Conservation (phyloP, 1,140 invertebrate genomes). For the Planococcus citri region DNA sequence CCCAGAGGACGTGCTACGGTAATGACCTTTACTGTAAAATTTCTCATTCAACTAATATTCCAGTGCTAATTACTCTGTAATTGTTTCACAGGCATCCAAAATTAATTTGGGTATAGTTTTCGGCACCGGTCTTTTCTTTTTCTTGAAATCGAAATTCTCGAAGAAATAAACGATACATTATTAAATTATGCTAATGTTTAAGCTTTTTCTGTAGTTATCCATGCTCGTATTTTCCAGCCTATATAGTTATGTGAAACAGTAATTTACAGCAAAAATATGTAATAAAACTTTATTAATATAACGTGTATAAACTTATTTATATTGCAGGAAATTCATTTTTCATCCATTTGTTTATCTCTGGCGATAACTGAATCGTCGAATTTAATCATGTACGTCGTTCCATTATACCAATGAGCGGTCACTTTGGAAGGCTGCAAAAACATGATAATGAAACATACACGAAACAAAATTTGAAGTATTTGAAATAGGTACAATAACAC, state of each 20-base stretch:
- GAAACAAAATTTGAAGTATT: background rate
- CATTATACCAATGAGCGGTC: conserved; percentile 97
- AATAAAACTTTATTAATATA: too few species aligned
- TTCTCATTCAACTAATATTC: background rate
- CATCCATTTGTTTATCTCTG: conserved; percentile 84
- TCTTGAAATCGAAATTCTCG: background rate
- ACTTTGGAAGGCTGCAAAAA: conserved; percentile 81
- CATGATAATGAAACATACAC: background rate
- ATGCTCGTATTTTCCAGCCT: too few species aligned
- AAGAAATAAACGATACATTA: background rate
- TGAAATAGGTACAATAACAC: conserved; percentile 37
- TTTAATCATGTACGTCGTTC: conserved; percentile 97
- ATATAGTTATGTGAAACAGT: too few species aligned
- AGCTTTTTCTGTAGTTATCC: too few species aligned
- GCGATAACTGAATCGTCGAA: conserved; percentile 90
- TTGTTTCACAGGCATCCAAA: background rate
- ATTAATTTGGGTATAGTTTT: background rate
- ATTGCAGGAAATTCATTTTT: conserved; percentile 43
- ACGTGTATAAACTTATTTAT: too few species aligned
- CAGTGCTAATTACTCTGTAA: background rate
- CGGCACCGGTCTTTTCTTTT: background rate
- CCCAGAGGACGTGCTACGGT: conserved; percentile 22
- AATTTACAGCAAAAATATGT: too few species aligned
- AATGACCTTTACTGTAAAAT: background rate
- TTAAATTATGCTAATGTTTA: too few species aligned